Percentiles rank a stretch among this genome's conserved stretches.
Evolutionary conservation across 2,888 invertebrate genomes (phyloP).

Genomic region (Pandemis corylana): DNA sequence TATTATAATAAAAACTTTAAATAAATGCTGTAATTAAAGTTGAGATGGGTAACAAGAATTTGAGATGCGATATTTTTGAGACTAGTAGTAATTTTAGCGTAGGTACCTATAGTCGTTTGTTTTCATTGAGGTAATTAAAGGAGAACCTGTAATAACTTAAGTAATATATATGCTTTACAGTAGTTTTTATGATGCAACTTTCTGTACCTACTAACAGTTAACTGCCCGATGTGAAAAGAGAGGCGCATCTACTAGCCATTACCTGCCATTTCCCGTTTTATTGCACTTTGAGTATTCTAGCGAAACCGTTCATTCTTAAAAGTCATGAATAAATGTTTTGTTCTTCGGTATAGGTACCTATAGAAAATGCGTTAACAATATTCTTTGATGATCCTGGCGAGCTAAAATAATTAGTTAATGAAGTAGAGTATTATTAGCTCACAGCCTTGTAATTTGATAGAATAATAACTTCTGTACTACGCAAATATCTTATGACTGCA

Average conservation of each 20-base stretch:
- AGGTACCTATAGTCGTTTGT: too few relatives aligned
- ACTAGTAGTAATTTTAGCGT: too few relatives aligned
- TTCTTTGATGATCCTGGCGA: not conserved
- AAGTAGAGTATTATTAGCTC: too few relatives aligned
- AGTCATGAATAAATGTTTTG: constrained; percentile 6
- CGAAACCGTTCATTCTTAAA: constrained; percentile 4
- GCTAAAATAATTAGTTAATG: too few relatives aligned
- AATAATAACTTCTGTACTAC: not conserved
- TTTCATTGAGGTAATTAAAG: too few relatives aligned
- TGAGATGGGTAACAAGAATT: too few relatives aligned
- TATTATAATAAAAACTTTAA: too few relatives aligned
- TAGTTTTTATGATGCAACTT: not conserved
- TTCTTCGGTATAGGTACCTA: not conserved
- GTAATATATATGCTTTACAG: not conserved
- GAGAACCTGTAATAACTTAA: not conserved
- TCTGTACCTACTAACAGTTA: not conserved
- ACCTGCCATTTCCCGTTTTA: constrained; percentile 16
- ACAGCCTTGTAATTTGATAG: too few relatives aligned
- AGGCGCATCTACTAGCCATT: not conserved
- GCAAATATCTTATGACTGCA: not conserved
- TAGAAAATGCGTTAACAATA: not conserved
- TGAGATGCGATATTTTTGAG: too few relatives aligned
- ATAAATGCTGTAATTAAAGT: too few relatives aligned
- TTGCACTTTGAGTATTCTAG: not conserved
- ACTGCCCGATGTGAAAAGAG: not conserved